Evolutionary conservation across 2,113 vertebrate genomes (phyloP), one percentile per base, ranked within the genome.

Genomic region (Pithys albifrons): DNA sequence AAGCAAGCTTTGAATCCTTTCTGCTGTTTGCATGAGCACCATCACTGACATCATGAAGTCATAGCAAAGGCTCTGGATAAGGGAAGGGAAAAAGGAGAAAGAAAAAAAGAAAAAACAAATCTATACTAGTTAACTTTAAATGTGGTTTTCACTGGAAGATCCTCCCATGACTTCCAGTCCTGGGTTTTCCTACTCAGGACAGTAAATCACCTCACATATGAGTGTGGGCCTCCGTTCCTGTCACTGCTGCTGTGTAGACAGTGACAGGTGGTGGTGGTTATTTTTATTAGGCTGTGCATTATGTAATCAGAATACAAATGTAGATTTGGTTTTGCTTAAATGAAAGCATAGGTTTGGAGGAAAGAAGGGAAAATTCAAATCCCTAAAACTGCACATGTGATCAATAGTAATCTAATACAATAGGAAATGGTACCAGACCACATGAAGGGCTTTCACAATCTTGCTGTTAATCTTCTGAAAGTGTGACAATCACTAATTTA

Each of bases 41-140:
- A 29, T 41, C 31, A 25, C 48, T 10, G 52, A 31, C 37, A 10
- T 83, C 58, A 67, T 41, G 25, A 48, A 71, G 22, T 71, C n/a
- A 88, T 7, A 89, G 59, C 64, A 86, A 49, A 86, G 14, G 5
- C 39, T 62, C 61, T 66, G 12, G 37, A 12, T 79, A 88, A 73
- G 28, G 12, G 74, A 92, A 90, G 9, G n/a, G 7, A 28, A 39
- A 79, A 85, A 51, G 5, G 9, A n/a, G 6, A 8, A 7, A 3
- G 3, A 1, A 1, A 10, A 29, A 18, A 41, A 41, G 1, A 10
- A 67, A 33, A 37, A 35, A 0, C 12, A 27, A 33, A 22, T 23
- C 66, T 72, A 13, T 52, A 65, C 8, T 6, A 22, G 23, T 12
- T 29, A 54, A 33, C 39, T 72, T 74, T 55, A 67, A 83, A 65